These are phyloP conservation scores for Drosophila mojavensis DNA, from an alignment of 1,140 invertebrate genomes.

Conservation along the genomic window DNA sequence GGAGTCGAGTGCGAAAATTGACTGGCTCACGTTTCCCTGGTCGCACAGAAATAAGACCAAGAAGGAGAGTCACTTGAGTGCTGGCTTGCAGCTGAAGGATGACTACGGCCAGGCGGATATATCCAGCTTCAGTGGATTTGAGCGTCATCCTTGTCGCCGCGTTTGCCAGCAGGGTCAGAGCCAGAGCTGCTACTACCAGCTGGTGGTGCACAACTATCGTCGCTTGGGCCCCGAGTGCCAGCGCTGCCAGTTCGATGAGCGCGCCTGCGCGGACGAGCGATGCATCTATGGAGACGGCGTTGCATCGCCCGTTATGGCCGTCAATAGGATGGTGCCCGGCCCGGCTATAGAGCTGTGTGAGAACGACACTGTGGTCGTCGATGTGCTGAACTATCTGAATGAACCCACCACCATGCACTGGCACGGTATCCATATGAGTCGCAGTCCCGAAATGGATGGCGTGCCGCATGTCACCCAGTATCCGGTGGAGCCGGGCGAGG, in stretches of 20 bases:
- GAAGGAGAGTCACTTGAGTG: constrained; percentile 14
- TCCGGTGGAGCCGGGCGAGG: constrained; percentile 91
- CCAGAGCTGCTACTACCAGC: constrained; percentile 69
- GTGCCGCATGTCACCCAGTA: constrained; percentile 93
- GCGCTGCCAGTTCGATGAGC: constrained; percentile 87
- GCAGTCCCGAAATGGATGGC: constrained; percentile 94
- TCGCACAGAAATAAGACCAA: constrained; percentile 49
- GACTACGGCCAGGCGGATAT: constrained; percentile 60
- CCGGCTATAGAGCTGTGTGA: constrained; percentile 94
- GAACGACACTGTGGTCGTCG: constrained; percentile 93
- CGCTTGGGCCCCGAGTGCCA: constrained; percentile 85
- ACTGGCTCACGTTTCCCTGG: constrained; percentile 63
- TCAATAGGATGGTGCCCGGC: constrained; percentile 92
- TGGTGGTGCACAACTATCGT: constrained; percentile 76
- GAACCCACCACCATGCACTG: constrained; percentile 91
- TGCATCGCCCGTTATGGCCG: constrained; percentile 89
- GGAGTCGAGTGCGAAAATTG: constrained; percentile 34
- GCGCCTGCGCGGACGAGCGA: constrained; percentile 86
- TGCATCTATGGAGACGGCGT: constrained; percentile 90
- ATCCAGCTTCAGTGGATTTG: constrained; percentile 54
- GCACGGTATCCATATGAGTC: constrained; percentile 91
- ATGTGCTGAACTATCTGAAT: constrained; percentile 91
- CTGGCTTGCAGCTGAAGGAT: constrained; percentile 47
- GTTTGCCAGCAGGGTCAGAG: constrained; percentile 71
- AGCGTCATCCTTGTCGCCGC: constrained; percentile 70